phyloP scores from a whole-genome alignment of 2,888 invertebrate genomes.

The Chrysodeixis includens region DNA sequence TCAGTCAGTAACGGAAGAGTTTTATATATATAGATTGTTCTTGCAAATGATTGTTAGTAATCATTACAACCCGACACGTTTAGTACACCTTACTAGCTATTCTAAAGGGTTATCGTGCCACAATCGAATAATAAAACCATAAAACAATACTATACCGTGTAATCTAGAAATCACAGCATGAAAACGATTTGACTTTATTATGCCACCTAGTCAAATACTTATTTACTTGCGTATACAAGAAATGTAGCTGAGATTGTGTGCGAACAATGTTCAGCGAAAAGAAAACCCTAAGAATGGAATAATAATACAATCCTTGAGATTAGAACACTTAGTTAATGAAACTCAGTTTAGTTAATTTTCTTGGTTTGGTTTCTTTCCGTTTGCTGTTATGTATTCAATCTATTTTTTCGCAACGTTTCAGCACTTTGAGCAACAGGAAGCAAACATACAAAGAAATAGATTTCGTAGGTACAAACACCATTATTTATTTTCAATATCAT shows the following conservation, averaged over 20 bases:
- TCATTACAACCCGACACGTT: too few relatives aligned
- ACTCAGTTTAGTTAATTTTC: neutral
- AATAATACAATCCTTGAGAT: neutral
- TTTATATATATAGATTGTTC: too few relatives aligned
- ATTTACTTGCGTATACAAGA: neutral
- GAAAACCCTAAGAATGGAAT: neutral
- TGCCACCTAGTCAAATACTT: neutral
- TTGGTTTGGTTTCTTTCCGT: neutral
- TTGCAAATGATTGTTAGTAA: too few relatives aligned
- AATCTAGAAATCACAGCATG: conserved; percentile 4
- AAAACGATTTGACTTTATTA: neutral
- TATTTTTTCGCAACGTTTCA: neutral
- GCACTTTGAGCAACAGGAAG: too few relatives aligned
- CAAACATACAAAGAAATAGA: too few relatives aligned
- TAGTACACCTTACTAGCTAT: too few relatives aligned
- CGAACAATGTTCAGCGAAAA: neutral
- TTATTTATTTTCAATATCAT: neutral
- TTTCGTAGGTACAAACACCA: neutral
- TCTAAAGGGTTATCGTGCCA: neutral
- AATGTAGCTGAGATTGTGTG: neutral
- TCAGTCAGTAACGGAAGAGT: too few relatives aligned
- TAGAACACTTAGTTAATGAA: neutral
- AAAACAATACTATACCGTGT: conserved; percentile 2
- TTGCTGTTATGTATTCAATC: neutral
- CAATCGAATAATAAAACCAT: neutral